Percentiles rank a stretch among this genome's conserved stretches.
Conservation (phyloP, 2,888 invertebrate genomes). For the Fabriciana adippe region DNA sequence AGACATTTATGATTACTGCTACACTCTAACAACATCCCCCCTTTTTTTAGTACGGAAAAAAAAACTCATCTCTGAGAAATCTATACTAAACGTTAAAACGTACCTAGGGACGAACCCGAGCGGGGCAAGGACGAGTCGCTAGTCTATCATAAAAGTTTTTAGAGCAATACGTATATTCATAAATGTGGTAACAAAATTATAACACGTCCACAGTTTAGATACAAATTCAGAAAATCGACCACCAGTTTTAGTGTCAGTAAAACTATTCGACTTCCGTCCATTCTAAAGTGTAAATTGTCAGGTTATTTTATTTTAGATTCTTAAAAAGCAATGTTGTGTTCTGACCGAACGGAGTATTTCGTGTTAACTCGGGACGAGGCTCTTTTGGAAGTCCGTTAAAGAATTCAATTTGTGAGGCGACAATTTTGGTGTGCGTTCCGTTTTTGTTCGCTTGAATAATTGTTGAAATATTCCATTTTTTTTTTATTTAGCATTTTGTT, state of each 20-base stretch:
- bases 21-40: no score
- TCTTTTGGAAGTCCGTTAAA: conserved; percentile 28
- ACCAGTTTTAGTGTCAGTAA: conserved; percentile 57
- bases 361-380: conserved; percentile 33
- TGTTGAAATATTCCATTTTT: conserved; percentile 1
- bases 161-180: not conserved
- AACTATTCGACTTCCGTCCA: conserved; percentile 62
- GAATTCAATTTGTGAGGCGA: conserved; percentile 25
- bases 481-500: no score
- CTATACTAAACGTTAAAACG: no score
- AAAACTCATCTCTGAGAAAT: no score
- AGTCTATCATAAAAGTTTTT: not conserved
- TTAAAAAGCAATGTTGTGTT: conserved; percentile 72
- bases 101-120: no score
- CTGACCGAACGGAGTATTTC: conserved; percentile 48
- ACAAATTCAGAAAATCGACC: conserved; percentile 39
- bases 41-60: no score
- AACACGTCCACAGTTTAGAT: conserved; percentile 6
- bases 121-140: no score
- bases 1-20: no score
- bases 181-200: conserved; percentile 1
- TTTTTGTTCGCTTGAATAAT: not conserved
- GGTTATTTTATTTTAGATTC: conserved; percentile 60
- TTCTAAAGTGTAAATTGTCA: conserved; percentile 67
- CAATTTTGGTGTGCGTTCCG: conserved; percentile 32